These are phyloP conservation scores for Tragulus kanchil DNA, from an alignment of 2,113 vertebrate genomes.

Conservation along the genomic window DNA sequence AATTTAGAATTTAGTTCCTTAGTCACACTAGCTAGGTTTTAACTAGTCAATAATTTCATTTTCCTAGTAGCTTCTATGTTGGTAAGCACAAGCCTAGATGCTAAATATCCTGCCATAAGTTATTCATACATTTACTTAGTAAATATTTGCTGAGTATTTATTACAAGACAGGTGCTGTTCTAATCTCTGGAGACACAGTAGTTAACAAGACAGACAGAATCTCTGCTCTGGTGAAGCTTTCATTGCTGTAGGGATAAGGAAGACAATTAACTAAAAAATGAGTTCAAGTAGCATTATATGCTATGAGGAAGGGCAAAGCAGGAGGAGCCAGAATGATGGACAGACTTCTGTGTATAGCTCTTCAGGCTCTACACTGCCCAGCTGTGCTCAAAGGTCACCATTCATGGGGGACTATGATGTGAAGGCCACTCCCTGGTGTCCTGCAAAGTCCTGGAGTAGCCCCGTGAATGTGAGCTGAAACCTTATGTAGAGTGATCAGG, in stretches of 20 bases:
- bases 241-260: background rate
- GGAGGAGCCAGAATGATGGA: background rate
- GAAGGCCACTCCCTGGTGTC: background rate
- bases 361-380: background rate
- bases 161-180: background rate
- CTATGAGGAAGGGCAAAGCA: background rate
- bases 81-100: background rate
- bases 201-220: background rate
- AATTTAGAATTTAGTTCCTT: background rate
- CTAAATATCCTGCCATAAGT: background rate
- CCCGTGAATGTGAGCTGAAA: background rate
- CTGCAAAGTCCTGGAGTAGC: background rate
- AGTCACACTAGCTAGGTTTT: background rate
- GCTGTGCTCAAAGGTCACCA: background rate
- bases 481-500: background rate
- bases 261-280: background rate
- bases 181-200: background rate
- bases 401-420: background rate
- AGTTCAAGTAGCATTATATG: background rate
- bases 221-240: background rate
- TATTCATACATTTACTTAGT: background rate
- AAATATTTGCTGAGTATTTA: constrained; percentile 26
- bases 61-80: background rate
- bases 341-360: background rate
- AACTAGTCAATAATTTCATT: background rate